Base-by-base conservation (phyloP, 2,113 vertebrate species). In the Pardalotus punctatus region DNA sequence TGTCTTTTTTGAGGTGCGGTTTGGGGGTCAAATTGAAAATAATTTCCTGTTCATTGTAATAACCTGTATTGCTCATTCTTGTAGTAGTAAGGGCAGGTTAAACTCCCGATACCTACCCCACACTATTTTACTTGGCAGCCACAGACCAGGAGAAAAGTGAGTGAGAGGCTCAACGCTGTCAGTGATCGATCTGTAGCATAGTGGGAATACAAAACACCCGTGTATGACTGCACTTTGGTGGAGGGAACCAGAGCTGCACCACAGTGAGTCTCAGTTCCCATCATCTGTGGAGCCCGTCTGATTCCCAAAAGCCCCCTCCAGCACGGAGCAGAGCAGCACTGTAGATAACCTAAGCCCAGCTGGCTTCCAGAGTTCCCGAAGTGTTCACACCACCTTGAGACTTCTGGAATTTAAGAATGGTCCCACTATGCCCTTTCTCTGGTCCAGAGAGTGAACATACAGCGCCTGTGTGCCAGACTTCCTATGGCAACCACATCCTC, bases 161-260 rank as follows among this genome's bases (percentile, higher is more conserved):
- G 5, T 2, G 45, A 58, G n/a, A 48, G 22, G 23, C 8, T 31
- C 16, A 0, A 1, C 13, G 24, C 28, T 53, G 66, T 14, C 56
- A 4, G 12, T 9, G 62, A 7, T 56, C 0, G 0, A 28, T 43
- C 25, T 2, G 40, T 21, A 35, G 45, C 54, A 40, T 21, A 28
- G 11, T 10, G 36, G 56, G 28, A 53, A 36, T 42, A 42, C 47
- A 35, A 77, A 79, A 61, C 31, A 22, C 21, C 16, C 29, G 35
- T n/a, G 16, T 11, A 2, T 22, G 43, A 31, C 17, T 54, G 62
- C 21, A 9, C 24, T 72, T 51, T 1, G 36, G 15, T 38, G 61
- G 42, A 73, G 40, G 25, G 48, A 66, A 31, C 7, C n/a, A 33
- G 57, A 64, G 36, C 65, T 60, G 36, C 73, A 77, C 50, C 47